Conservation (phyloP, 2,797 vertebrate genomes). For the Helicolenus hilgendorfi region DNA sequence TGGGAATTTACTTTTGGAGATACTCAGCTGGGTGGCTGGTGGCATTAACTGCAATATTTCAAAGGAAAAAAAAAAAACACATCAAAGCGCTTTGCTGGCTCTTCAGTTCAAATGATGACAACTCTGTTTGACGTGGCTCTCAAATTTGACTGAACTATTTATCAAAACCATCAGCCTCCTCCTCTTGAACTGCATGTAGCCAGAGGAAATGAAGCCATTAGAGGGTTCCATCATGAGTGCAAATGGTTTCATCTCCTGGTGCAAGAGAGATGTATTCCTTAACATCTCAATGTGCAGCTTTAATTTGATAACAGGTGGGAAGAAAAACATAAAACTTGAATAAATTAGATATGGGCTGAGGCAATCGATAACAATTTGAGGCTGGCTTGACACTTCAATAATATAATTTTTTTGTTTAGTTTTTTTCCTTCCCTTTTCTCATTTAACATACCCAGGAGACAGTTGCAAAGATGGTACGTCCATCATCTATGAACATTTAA, state of each 20-base stretch:
- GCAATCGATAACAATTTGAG: constrained; percentile 58
- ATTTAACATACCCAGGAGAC: constrained; percentile 24
- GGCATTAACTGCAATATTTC: constrained; percentile 55
- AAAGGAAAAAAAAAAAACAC: constrained; percentile 31
- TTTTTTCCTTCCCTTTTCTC: constrained; percentile 1
- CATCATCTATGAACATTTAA: constrained; percentile 72
- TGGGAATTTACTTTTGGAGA: constrained; percentile 41
- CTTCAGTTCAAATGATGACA: constrained; percentile 42
- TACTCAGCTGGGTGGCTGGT: constrained; percentile 41
- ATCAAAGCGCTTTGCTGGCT: constrained; percentile 38
- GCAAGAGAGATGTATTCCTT: constrained; percentile 26
- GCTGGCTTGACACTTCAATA: constrained; percentile 44
- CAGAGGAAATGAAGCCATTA: constrained; percentile 59
- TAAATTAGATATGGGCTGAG: constrained; percentile 55
- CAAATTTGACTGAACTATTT: constrained; percentile 57
- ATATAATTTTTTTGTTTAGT: constrained; percentile 44
- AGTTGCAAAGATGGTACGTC: constrained; percentile 57
- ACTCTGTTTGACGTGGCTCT: constrained; percentile 40
- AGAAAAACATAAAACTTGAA: constrained; percentile 46
- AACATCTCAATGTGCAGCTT: constrained; percentile 35
- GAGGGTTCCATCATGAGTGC: constrained; percentile 39
- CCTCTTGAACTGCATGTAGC: constrained; percentile 44
- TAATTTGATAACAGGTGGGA: constrained; percentile 32
- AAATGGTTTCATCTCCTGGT: constrained; percentile 54
- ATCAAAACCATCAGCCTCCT: constrained; percentile 56